Conservation (phyloP, 2,113 vertebrate species). For the Xyrauchen texanus region DNA sequence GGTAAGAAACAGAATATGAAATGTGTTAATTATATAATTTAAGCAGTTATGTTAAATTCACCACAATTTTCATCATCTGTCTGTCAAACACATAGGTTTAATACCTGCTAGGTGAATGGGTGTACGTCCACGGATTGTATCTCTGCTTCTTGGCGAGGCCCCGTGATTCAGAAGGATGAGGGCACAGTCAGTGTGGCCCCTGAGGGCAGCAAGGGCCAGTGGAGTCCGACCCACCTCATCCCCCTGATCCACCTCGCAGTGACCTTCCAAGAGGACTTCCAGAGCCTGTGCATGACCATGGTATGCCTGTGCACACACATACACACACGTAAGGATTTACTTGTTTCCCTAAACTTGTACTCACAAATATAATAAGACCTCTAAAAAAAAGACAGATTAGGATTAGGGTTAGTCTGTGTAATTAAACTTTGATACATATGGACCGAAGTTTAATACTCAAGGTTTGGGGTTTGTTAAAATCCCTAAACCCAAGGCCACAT, state of each 20-base stretch:
- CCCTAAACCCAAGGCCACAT: too few species aligned
- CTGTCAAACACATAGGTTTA: not conserved
- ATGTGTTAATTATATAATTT: not conserved
- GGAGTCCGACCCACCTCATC: conserved; percentile 89
- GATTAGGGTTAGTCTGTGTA: too few species aligned
- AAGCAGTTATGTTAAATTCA: not conserved
- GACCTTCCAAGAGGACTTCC: conserved; percentile 88
- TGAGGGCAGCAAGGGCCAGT: conserved; percentile 86
- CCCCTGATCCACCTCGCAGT: conserved; percentile 86
- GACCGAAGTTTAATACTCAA: too few species aligned
- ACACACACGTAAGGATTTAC: too few species aligned
- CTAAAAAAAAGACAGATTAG: too few species aligned
- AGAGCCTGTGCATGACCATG: conserved; percentile 93
- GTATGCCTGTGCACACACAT: conserved; percentile 80
- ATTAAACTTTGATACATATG: too few species aligned
- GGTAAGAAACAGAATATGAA: not conserved
- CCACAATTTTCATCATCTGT: not conserved
- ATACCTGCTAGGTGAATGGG: conserved; percentile 90
- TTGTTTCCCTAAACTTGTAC: too few species aligned
- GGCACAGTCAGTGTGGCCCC: conserved; percentile 88
- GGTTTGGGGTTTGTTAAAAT: too few species aligned
- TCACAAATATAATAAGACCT: too few species aligned
- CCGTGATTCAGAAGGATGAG: conserved; percentile 91
- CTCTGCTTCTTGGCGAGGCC: conserved; percentile 84
- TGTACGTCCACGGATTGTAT: conserved; percentile 80